A percentile compares a stretch with the other conserved stretches of the same genome.
phyloP scores from a whole-genome alignment of 2,888 invertebrate species.

The Drosophila paranaensis region DNA sequence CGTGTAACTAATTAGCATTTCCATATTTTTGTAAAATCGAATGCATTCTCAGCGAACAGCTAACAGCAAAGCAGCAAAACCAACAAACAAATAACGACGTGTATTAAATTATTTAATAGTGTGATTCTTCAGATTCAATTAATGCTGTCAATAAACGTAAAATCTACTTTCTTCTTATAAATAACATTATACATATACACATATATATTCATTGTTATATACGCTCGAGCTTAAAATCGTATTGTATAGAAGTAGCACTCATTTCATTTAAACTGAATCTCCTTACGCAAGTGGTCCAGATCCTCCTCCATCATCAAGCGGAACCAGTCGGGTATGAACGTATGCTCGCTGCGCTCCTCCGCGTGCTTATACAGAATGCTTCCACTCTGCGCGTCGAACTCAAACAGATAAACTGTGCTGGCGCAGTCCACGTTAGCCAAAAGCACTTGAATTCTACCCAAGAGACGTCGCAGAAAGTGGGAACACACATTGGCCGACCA shows the following conservation, averaged over 20 bases:
- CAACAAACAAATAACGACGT: conserved; percentile 33
- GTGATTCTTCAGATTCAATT: conserved; percentile 53
- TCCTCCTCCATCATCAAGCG: conserved; percentile 29
- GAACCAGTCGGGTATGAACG: conserved; percentile 68
- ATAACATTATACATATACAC: background rate
- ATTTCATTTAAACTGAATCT: conserved; percentile 1
- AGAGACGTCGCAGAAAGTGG: conserved; percentile 41
- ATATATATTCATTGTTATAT: background rate
- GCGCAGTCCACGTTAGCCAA: conserved; percentile 31
- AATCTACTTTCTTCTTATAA: conserved; percentile 25
- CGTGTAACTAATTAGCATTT: conserved; percentile 68
- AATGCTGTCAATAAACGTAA: conserved; percentile 55
- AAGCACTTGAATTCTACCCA: conserved; percentile 19
- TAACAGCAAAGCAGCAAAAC: conserved; percentile 18
- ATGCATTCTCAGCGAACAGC: conserved; percentile 68
- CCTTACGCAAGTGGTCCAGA: conserved; percentile 6
- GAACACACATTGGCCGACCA: conserved; percentile 50
- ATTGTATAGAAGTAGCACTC: background rate
- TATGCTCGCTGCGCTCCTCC: conserved; percentile 28
- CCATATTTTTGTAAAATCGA: conserved; percentile 80
- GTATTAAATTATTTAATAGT: conserved; percentile 71
- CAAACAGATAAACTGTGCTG: conserved; percentile 46
- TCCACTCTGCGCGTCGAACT: conserved; percentile 37
- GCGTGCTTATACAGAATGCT: conserved; percentile 20
- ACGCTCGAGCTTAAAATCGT: background rate